These are phyloP conservation scores for Nannospalax galili DNA, from an alignment of 2,113 vertebrate genomes.

Conservation along the genomic window DNA sequence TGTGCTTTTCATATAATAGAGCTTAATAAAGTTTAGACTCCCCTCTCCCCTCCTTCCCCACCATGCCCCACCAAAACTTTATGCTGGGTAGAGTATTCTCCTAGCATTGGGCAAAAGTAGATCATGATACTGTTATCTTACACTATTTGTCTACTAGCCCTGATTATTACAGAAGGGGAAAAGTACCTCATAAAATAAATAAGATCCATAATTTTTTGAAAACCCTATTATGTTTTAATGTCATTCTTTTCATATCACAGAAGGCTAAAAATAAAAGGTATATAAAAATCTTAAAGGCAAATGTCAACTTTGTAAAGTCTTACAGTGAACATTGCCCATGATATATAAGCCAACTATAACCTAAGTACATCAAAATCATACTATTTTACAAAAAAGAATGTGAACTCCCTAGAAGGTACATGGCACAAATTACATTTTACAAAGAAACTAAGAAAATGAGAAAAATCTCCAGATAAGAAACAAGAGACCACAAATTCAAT, in stretches of 20 bases:
- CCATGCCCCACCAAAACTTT: no score
- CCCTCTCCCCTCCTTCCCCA: no score
- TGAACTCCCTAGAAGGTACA: slow-evolving; percentile 33
- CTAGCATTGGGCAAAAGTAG: background rate
- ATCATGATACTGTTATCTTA: background rate
- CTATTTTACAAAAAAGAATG: background rate
- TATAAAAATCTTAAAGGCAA: slow-evolving; percentile 52
- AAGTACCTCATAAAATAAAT: background rate
- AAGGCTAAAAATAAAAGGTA: slow-evolving; percentile 43
- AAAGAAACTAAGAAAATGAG: slow-evolving; percentile 52
- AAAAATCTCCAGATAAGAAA: slow-evolving; percentile 47
- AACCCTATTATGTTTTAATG: background rate
- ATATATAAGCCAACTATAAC: slow-evolving; percentile 46
- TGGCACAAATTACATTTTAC: slow-evolving; percentile 39
- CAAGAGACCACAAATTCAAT: background rate
- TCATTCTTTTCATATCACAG: background rate
- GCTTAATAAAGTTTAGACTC: no score
- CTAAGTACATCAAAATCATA: slow-evolving; percentile 61
- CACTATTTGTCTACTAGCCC: background rate
- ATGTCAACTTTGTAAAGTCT: slow-evolving; percentile 48
- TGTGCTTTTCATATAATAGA: no score
- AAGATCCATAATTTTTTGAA: background rate
- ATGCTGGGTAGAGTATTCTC: background rate
- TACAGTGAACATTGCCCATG: slow-evolving; percentile 1
- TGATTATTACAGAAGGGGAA: background rate